These are phyloP conservation scores for Caenorhabditis doughertyi DNA, from an alignment of 2,888 invertebrate genomes.

Conservation along the genomic window DNA sequence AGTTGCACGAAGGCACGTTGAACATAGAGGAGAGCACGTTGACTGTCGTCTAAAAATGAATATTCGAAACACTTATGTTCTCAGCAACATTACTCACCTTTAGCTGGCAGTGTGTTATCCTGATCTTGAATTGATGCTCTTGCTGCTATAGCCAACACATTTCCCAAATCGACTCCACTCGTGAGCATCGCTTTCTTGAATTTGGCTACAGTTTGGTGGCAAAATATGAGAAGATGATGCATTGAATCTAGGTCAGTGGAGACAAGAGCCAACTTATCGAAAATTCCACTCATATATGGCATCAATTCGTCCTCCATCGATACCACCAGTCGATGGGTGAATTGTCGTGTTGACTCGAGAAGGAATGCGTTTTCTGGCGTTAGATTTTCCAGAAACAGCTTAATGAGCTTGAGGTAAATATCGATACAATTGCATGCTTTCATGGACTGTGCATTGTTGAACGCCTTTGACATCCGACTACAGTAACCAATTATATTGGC, in stretches of 20 bases:
- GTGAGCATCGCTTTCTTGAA: conserved; percentile 83
- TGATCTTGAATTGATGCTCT: conserved; percentile 62
- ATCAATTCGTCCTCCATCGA: conserved; percentile 86
- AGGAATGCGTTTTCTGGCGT: conserved; percentile 74
- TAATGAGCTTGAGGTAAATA: conserved; percentile 84
- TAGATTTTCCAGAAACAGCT: conserved; percentile 70
- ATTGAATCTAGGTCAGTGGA: conserved; percentile 80
- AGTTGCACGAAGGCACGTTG: conserved; percentile 71
- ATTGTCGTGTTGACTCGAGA: conserved; percentile 85
- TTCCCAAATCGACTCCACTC: conserved; percentile 68
- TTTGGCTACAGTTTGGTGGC: conserved; percentile 86
- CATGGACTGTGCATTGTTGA: conserved; percentile 85
- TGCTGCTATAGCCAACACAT: conserved; percentile 67
- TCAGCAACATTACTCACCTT: conserved; percentile 34
- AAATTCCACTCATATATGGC: conserved; percentile 79
- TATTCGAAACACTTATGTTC: neutral
- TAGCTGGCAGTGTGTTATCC: conserved; percentile 48
- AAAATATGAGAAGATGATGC: conserved; percentile 85
- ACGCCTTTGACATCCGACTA: conserved; percentile 86
- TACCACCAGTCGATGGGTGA: conserved; percentile 85
- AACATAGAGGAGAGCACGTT: conserved; percentile 68
- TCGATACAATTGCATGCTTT: conserved; percentile 85
- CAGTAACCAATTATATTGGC: conserved; percentile 85
- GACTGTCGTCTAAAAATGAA: conserved; percentile 59
- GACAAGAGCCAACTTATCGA: conserved; percentile 54